phyloP scores from a whole-genome alignment of 1,140 invertebrate genomes.

The Camponotus pennsylvanicus region DNA sequence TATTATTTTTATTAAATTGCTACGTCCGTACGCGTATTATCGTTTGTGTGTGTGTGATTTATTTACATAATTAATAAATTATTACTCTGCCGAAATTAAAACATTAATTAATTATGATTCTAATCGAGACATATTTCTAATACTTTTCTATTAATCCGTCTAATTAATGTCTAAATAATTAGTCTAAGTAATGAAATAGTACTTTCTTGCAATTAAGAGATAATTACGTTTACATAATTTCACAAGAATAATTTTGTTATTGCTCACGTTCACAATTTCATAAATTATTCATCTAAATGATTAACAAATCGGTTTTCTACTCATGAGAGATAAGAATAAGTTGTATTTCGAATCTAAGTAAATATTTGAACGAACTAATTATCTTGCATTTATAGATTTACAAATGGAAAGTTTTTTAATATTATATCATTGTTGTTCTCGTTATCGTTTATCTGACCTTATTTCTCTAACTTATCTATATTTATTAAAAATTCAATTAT shows the following conservation, averaged over 20 bases:
- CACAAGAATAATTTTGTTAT: neutral
- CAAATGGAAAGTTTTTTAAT: neutral
- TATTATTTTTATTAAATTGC: neutral
- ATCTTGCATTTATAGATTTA: neutral
- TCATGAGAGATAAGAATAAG: neutral
- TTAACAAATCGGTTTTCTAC: neutral
- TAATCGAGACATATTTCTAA: neutral
- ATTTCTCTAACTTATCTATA: neutral
- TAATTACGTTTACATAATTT: neutral
- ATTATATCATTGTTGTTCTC: neutral
- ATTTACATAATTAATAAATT: neutral
- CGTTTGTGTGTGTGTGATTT: neutral
- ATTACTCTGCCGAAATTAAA: slow-evolving; percentile 8
- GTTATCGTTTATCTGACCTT: neutral
- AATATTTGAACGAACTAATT: neutral
- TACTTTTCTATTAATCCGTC: neutral
- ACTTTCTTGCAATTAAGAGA: neutral
- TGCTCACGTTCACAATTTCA: neutral
- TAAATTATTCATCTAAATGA: neutral
- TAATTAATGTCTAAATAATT: neutral
- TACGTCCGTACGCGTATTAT: neutral
- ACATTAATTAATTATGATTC: neutral
- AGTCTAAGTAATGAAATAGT: neutral
- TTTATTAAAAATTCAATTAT: neutral
- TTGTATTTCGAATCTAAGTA: neutral